Evolutionary conservation across 2,888 invertebrate species (phyloP).

Genomic region (Zhengitettix transpicula): DNA sequence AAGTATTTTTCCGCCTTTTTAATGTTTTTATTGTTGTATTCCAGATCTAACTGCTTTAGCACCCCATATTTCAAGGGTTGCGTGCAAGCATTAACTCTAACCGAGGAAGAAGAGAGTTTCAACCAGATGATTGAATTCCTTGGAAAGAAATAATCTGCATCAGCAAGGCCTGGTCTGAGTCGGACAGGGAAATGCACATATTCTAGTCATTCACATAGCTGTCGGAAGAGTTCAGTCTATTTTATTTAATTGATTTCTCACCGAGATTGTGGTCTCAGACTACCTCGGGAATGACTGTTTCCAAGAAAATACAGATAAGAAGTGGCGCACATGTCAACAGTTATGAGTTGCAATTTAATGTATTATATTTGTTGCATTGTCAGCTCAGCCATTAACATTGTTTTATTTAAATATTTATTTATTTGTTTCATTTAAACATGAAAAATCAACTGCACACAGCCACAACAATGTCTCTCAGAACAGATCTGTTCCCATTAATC

Average conservation of each 20-base stretch:
- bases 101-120: slow-evolving; percentile 60
- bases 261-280: neutral
- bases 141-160: slow-evolving; percentile 34
- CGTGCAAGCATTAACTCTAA: slow-evolving; percentile 59
- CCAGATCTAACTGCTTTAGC: slow-evolving; percentile 63
- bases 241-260: neutral
- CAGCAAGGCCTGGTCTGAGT: neutral
- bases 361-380: neutral
- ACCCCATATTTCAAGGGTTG: slow-evolving; percentile 67
- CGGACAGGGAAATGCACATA: neutral
- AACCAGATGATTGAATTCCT: slow-evolving; percentile 65
- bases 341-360: neutral
- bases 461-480: neutral
- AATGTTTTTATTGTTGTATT: slow-evolving; percentile 20
- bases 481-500: too few species aligned
- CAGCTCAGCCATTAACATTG: neutral
- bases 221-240: neutral
- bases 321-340: neutral
- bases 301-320: neutral
- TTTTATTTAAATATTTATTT: neutral
- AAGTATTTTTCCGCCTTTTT: neutral
- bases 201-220: neutral
- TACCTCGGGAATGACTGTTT: neutral
- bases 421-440: neutral
- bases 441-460: neutral